Conservation (phyloP, 2,113 vertebrate genomes). For the Saccopteryx leptura region DNA sequence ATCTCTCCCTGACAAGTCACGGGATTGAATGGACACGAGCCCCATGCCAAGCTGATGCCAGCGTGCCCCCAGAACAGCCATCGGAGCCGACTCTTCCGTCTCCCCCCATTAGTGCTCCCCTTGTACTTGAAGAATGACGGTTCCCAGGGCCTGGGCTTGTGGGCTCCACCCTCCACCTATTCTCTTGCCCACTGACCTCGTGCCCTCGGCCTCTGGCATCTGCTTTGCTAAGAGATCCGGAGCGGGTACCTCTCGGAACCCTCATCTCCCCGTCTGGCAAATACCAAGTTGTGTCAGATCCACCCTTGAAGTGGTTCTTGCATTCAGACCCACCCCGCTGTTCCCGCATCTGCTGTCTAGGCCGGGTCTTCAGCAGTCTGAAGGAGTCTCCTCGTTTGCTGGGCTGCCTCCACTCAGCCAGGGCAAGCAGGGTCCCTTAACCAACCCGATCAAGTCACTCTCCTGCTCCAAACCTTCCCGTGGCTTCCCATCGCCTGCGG, state of each 20-base stretch:
- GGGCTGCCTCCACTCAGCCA: not conserved
- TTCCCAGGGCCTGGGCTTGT: not conserved
- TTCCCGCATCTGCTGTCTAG: not conserved
- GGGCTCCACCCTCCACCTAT: not conserved
- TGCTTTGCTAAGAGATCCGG: not conserved
- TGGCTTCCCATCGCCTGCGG: not conserved
- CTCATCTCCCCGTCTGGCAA: not conserved
- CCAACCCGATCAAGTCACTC: not conserved
- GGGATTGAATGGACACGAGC: not conserved
- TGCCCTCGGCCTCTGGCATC: not conserved
- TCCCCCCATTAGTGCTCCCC: accelerated
- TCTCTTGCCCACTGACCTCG: not conserved
- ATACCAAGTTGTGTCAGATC: not conserved
- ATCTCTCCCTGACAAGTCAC: not conserved
- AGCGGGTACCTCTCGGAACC: not conserved
- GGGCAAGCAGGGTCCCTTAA: too few species aligned
- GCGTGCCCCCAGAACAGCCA: accelerated
- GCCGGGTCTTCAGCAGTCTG: not conserved
- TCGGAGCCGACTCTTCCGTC: not conserved
- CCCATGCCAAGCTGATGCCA: not conserved
- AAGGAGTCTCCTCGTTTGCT: not conserved
- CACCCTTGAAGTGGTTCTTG: not conserved
- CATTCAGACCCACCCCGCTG: not conserved
- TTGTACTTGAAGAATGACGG: not conserved
- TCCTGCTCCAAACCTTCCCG: not conserved